A percentile compares a stretch with the other conserved stretches of the same genome.
These are phyloP conservation scores for Hipparchia semele DNA, from an alignment of 2,888 invertebrate genomes.

Conservation along the genomic window DNA sequence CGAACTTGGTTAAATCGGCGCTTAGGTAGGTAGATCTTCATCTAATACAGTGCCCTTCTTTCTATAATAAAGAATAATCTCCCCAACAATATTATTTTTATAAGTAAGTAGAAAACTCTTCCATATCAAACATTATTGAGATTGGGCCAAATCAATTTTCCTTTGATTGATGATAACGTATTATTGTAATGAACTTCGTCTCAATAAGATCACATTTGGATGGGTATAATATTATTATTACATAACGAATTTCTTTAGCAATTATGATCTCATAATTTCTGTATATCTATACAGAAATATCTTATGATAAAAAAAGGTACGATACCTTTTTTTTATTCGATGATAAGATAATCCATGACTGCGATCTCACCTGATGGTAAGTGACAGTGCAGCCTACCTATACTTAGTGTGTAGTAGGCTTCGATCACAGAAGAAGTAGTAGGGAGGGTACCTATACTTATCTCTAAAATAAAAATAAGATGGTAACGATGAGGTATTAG, in stretches of 20 bases:
- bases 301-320: not conserved
- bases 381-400: too few relatives aligned
- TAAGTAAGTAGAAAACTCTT: not conserved
- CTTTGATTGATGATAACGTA: constrained; percentile 3
- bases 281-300: not conserved
- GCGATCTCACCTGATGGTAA: too few relatives aligned
- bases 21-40: too few relatives aligned
- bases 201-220: not conserved
- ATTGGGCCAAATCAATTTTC: not conserved
- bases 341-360: too few relatives aligned
- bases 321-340: too few relatives aligned
- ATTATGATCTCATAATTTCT: not conserved
- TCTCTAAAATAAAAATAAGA: too few relatives aligned
- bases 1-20: too few relatives aligned
- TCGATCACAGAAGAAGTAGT: too few relatives aligned
- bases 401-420: too few relatives aligned
- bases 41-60: not conserved
- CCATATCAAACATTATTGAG: not conserved
- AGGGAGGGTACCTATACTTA: not conserved
- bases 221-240: not conserved
- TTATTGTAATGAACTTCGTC: not conserved
- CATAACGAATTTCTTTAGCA: not conserved
- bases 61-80: not conserved
- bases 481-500: too few relatives aligned
- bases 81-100: not conserved